Base-by-base conservation (phyloP, 37 sponge, comb jelly and placozoan species). In the Diacarnus erythraeanus region DNA sequence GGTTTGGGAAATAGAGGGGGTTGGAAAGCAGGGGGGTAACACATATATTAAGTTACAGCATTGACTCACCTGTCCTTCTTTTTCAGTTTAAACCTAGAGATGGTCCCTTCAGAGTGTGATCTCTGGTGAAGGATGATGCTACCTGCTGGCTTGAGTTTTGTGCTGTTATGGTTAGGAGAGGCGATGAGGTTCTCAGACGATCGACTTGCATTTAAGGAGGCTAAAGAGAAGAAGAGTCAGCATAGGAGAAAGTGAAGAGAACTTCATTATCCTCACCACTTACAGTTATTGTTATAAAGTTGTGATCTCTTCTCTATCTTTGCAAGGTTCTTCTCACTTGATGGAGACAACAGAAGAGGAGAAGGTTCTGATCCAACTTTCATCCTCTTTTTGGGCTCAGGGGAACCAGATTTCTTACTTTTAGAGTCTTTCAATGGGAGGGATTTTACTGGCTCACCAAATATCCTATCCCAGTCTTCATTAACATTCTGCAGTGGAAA, bases 401-500 rank as follows among this genome's bases (percentile, higher is more conserved):
- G 73, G 20, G 64, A 40, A 4, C 39, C 57, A 21, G 72, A 57
- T 22, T 39, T 65, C 30, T 4, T 30, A 4, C 21, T 27, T 10
- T n/a, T n/a, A 0, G 73, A 35, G 26, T 18, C 0, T 18, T 41
- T 22, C 42, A 1, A 9, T 5, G 72, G 36, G 42, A 29, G 57
- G 63, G 71, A n/a, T 77, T 69, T 33, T 67, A 29, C 31, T 3
- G 57, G 72, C 8, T 83, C 84, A 10, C 94, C 82, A 75, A 94
- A 94, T 83, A 94, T 94, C 15, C 82, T 74, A n/a, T 79, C 91
- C 94, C 94, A 94, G 18, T 94, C 94, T 18, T 89, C 94, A 91
- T n/a, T n/a, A n/a, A n/a, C n/a, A n/a, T 82, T 88, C 89, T 88
- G 37, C 2, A 40, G 63, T 15, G 22, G 63, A 42, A 43, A 23